A percentile compares a stretch with the other conserved stretches of the same genome.
phyloP scores from a whole-genome alignment of 1,140 invertebrate species.

The Drosophila punjabiensis region DNA sequence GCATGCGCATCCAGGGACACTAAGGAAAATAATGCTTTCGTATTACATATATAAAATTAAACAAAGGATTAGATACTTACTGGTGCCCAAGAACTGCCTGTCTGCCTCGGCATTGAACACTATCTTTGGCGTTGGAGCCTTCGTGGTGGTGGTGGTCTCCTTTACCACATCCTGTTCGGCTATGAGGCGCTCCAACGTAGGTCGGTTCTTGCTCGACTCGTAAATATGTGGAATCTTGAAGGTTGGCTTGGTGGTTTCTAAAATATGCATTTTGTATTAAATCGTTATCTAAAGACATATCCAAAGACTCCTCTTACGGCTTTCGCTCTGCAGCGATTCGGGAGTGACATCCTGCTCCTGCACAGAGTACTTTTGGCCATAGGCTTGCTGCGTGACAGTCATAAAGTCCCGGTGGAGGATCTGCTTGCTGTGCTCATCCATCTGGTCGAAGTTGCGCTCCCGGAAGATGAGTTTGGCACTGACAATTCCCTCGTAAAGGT shows the following conservation, averaged over 20 bases:
- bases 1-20: slow-evolving; percentile 65
- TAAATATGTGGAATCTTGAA: slow-evolving; percentile 64
- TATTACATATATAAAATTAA: background rate
- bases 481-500: slow-evolving; percentile 75
- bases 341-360: slow-evolving; percentile 20
- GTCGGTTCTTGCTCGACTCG: slow-evolving; percentile 55
- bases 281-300: too few species aligned
- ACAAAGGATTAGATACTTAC: slow-evolving; percentile 29
- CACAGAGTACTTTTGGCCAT: slow-evolving; percentile 34
- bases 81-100: slow-evolving; percentile 64
- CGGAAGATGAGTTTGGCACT: slow-evolving; percentile 79
- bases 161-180: slow-evolving; percentile 30
- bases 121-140: slow-evolving; percentile 41
- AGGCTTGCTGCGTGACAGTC: slow-evolving; percentile 30
- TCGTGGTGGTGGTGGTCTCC: slow-evolving; percentile 32
- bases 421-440: slow-evolving; percentile 63
- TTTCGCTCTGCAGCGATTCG: slow-evolving; percentile 50
- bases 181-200: slow-evolving; percentile 47
- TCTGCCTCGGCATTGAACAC: slow-evolving; percentile 68
- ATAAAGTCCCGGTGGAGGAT: slow-evolving; percentile 62
- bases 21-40: slow-evolving; percentile 1
- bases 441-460: slow-evolving; percentile 60
- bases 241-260: slow-evolving; percentile 58
- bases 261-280: too few species aligned
- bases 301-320: slow-evolving; percentile 43